phyloP scores from a whole-genome alignment of 2,888 invertebrate genomes.

The Ypsolopha scabrella region DNA sequence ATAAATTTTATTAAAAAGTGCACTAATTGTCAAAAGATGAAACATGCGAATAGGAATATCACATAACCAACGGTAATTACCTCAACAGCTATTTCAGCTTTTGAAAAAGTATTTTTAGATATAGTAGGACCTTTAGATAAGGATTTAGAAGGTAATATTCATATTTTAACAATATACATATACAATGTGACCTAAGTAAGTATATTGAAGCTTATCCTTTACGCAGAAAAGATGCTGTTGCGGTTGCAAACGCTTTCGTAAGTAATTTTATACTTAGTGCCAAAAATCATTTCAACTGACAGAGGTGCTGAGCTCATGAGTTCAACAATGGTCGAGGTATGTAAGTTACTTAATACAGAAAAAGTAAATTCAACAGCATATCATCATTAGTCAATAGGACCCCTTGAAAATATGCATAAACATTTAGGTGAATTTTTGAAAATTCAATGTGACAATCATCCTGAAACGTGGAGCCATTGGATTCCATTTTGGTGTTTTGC shows the following conservation, averaged over 20 bases:
- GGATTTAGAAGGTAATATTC: neutral
- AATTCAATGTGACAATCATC: too few relatives aligned
- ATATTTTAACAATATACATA: neutral
- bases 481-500: too few relatives aligned
- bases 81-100: neutral
- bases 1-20: neutral
- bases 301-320: too few relatives aligned
- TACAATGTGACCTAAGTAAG: conserved; percentile 2
- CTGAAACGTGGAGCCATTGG: too few relatives aligned
- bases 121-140: conserved; percentile 1
- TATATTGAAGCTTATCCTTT: conserved; percentile 1
- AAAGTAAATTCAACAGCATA: too few relatives aligned
- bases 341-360: too few relatives aligned
- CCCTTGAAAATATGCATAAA: too few relatives aligned
- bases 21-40: neutral
- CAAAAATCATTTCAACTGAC: too few relatives aligned
- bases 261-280: neutral
- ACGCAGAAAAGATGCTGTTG: neutral
- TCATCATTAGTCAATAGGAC: too few relatives aligned
- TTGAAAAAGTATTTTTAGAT: neutral
- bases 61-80: neutral
- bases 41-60: neutral
- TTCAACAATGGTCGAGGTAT: too few relatives aligned
- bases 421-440: too few relatives aligned
- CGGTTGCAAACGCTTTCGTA: neutral